Base-by-base conservation (phyloP, 1,140 invertebrate genomes). In the Adelges cooleyi region DNA sequence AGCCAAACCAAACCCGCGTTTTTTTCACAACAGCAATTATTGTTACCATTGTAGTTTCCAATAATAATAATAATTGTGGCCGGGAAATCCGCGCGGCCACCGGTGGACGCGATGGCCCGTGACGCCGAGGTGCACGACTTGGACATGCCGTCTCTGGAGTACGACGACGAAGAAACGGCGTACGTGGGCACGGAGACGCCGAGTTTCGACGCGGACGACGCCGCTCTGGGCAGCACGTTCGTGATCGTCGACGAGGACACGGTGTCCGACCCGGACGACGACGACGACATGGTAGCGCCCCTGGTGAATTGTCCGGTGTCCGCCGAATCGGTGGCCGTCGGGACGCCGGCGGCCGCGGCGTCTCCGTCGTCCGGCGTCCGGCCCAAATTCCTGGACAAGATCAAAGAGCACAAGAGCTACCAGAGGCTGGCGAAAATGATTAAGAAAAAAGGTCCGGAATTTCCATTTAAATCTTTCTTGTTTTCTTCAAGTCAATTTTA, bases 131-230 rank as follows among this genome's bases (percentile, higher is more conserved):
- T 29, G 18, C 49, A 66, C 17, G 65, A 53, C 22, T 46, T 52
- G 48, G 62, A 52, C 17, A 22, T 50, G 33, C 49, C 62, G 29
- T 66, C 65, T 33, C 13, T 53, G n/a, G 49, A 51, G 17, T 51
- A 66, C 50, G 49, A 66, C 13, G 65, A 66, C 22, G 65, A 66
- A 11, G 65, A 66, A 15, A 52, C 51, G n/a, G 65, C 65, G 3
- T 66, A 68, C 36, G 68, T 69, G 49, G 40, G 65, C 10, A 65
- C 68, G 0, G 70, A 71, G 40, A 71, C 71, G 11, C 76, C 74
- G 8, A 77, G 75, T 67, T 75, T 76, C 27, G 77, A 78, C 33
- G 73, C 75, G 17, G 77, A 81, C 70, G 79, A 80, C n/a, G 67
- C 67, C 11, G 67, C 65, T 15, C 20, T 69, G 23, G 67, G 66